Percentiles rank a stretch among this genome's conserved stretches.
phyloP scores from a whole-genome alignment of 2,797 vertebrate genomes.

The Etheostoma nigrum region DNA sequence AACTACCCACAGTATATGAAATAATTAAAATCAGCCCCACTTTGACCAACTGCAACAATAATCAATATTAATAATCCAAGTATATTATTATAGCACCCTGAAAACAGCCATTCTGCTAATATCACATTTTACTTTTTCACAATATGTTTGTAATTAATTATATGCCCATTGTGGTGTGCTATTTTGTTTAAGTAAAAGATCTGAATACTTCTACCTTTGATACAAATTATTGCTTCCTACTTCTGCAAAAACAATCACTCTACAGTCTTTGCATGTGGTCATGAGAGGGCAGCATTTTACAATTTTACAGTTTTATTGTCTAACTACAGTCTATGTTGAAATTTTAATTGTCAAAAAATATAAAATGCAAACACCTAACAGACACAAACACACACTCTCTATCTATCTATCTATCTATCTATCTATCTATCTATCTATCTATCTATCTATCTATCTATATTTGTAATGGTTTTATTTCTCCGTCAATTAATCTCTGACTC shows the following conservation, averaged over 20 bases:
- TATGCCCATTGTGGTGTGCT: not conserved
- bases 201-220: not conserved
- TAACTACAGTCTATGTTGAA: not conserved
- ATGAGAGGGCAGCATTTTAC: conserved; percentile 54
- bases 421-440: no score
- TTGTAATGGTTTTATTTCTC: conserved; percentile 14
- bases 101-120: no score
- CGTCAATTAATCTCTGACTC: conserved; percentile 33
- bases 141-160: not conserved
- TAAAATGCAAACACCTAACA: not conserved
- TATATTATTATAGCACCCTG: not conserved
- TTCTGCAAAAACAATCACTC: not conserved
- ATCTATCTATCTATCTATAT: not conserved
- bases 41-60: not conserved
- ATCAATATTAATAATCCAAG: not conserved
- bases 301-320: conserved; percentile 4
- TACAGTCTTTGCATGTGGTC: conserved; percentile 24
- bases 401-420: no score
- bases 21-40: not conserved
- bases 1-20: not conserved
- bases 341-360: not conserved
- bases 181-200: not conserved
- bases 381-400: not conserved
- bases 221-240: not conserved
- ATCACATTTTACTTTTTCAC: no score